Conservation (phyloP, 2,888 invertebrate genomes). For the Perithous albicinctus region DNA sequence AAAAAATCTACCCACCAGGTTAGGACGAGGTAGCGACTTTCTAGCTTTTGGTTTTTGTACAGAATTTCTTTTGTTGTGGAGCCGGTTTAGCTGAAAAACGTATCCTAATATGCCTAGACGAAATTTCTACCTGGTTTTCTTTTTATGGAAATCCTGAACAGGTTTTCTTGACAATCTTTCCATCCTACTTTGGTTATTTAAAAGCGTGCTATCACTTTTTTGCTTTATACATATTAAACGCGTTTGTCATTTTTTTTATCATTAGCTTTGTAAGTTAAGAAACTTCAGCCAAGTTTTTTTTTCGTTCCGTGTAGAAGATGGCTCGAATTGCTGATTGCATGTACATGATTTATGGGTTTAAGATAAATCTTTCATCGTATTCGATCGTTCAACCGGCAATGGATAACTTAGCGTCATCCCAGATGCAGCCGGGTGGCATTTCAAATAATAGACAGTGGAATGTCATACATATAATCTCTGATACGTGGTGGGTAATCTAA, state of each 20-base stretch:
- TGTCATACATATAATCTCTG: constrained; percentile 81
- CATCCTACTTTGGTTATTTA: background rate
- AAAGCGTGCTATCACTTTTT: background rate
- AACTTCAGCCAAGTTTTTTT: no score
- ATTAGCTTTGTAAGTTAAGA: background rate
- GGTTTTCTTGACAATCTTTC: background rate
- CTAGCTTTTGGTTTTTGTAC: background rate
- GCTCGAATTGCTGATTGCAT: background rate
- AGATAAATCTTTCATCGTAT: constrained; percentile 63
- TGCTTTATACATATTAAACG: background rate
- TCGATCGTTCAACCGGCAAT: constrained; percentile 30
- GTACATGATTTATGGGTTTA: constrained; percentile 39
- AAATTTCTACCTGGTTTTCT: background rate
- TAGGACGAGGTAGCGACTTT: no score
- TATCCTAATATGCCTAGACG: background rate
- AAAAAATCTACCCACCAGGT: no score
- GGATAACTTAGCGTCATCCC: constrained; percentile 58
- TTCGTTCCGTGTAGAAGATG: background rate
- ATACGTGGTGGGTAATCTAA: constrained; percentile 76
- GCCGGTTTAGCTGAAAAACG: no score
- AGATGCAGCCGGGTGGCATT: constrained; percentile 49
- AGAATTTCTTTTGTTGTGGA: no score
- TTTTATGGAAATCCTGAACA: background rate
- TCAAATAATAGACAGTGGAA: constrained; percentile 77
- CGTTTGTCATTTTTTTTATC: background rate